Conservation (phyloP, 2,113 vertebrate genomes). For the Daubentonia madagascariensis region DNA sequence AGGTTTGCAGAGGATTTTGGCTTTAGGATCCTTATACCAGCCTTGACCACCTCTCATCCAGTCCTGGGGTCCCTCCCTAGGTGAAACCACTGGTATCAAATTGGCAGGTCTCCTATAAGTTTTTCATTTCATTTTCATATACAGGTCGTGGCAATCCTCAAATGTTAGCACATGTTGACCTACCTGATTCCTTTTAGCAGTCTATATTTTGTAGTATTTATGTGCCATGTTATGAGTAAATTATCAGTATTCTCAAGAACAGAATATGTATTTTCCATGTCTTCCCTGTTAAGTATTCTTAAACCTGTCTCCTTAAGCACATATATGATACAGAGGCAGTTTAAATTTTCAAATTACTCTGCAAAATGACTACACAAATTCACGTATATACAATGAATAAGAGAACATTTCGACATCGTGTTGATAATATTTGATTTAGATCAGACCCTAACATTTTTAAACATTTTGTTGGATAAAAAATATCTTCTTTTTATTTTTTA, state of each 20-base stretch:
- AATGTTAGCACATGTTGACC: background rate
- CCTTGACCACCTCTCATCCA: background rate
- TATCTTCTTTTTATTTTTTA: background rate
- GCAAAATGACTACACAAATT: background rate
- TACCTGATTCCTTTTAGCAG: background rate
- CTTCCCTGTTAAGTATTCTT: background rate
- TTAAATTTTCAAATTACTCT: background rate
- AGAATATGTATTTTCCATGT: background rate
- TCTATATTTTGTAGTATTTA: background rate
- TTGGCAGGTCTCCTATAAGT: background rate
- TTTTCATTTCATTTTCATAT: background rate
- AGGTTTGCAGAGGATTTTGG: background rate
- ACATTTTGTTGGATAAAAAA: background rate
- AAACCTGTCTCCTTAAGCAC: background rate
- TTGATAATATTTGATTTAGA: background rate
- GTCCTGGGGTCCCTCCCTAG: rapidly evolving
- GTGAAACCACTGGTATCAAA: background rate
- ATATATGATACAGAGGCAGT: background rate
- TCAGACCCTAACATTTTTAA: background rate
- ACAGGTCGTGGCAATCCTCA: background rate
- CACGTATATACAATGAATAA: background rate
- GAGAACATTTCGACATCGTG: background rate
- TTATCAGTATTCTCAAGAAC: background rate
- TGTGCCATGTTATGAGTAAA: background rate
- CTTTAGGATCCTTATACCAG: background rate